Conservation (phyloP, 1,140 invertebrate genomes). For the Trachymyrmex cornetzi region DNA sequence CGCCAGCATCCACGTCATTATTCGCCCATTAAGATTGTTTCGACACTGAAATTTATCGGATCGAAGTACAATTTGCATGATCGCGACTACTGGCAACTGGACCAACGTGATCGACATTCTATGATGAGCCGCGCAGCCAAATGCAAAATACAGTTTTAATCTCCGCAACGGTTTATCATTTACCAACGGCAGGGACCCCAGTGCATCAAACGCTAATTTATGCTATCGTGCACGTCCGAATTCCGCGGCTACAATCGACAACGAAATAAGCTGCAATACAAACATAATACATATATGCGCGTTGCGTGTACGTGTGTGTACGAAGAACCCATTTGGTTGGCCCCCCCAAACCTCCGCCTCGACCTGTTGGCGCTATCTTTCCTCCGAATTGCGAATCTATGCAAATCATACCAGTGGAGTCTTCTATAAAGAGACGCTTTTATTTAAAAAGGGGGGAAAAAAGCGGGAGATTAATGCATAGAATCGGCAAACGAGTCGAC, state of each 20-base stretch:
- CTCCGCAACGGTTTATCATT: constrained; percentile 60
- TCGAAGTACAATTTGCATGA: constrained; percentile 42
- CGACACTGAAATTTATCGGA: constrained; percentile 45
- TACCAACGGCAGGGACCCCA: constrained; percentile 42
- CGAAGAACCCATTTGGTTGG: constrained; percentile 45
- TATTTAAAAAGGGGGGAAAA: constrained; percentile 30
- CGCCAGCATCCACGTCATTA: constrained; percentile 27
- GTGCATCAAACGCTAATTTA: constrained; percentile 63
- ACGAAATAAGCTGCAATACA: constrained; percentile 49
- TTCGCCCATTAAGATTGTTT: constrained; percentile 47
- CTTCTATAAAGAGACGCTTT: constrained; percentile 45
- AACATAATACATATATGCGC: neutral
- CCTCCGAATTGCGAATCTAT: constrained; percentile 60
- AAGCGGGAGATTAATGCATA: constrained; percentile 49
- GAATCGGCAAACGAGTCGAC: constrained; percentile 29
- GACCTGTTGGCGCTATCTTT: constrained; percentile 53
- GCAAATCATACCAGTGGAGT: constrained; percentile 62
- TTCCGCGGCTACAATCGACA: constrained; percentile 54
- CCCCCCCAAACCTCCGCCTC: neutral
- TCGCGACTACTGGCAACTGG: constrained; percentile 10
- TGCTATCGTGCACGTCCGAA: constrained; percentile 55
- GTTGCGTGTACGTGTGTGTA: neutral
- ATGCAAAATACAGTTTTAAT: constrained; percentile 64
- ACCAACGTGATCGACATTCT: constrained; percentile 56
- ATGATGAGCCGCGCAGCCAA: constrained; percentile 36